Base-by-base conservation (phyloP, 1,140 invertebrate species). In the Sinonovacula constricta region DNA sequence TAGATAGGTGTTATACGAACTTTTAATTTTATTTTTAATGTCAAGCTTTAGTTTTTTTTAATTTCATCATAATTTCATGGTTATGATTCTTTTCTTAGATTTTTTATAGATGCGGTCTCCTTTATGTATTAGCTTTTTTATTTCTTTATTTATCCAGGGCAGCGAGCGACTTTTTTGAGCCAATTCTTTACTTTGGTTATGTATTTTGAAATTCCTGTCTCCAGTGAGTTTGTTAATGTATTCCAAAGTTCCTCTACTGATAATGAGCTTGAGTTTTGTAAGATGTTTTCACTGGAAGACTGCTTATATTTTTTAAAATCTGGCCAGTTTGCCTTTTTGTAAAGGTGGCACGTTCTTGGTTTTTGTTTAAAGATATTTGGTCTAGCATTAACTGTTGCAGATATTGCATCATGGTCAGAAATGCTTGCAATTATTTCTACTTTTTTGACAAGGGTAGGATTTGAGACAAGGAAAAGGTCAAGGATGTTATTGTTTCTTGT, bases 261-360 rank as follows among this genome's bases (percentile, higher is more conserved):
- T 5, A 60, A n/a, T 28, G 57, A 28, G 33, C n/a, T n/a, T 28
- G 4, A 14, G 15, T 60, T 60, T 4, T 60, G 3, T 60, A 30
- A 60, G n/a, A 60, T 60, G n/a, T 60, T 30, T 30, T 60, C 14
- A 30, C 57, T 60, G 4, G 28, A 30, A 28, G 28, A 30, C n/a
- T 60, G n/a, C 57, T 30, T 60, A n/a, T 60, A 5, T 28, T 14
- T 60, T 60, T 60, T 60, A 60, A 60, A 60, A 30, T 56, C 57
- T 12, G n/a, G 28, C 14, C 57, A 60, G 57, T 60, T 60, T 28
- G 57, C 57, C 33, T 60, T 14, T 7, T 56, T 56, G 53, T 56
- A 10, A 4, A 56, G 5, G 5, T 5, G n/a, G n/a, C 53, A 5
- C 5, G 5, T 56, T 56, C 53, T 56, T 56, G 53, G 53, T 5